Evolutionary conservation across 1,140 invertebrate species (phyloP), one percentile per base, ranked within the genome.

Genomic region (Muscidifurax raptorellus): DNA sequence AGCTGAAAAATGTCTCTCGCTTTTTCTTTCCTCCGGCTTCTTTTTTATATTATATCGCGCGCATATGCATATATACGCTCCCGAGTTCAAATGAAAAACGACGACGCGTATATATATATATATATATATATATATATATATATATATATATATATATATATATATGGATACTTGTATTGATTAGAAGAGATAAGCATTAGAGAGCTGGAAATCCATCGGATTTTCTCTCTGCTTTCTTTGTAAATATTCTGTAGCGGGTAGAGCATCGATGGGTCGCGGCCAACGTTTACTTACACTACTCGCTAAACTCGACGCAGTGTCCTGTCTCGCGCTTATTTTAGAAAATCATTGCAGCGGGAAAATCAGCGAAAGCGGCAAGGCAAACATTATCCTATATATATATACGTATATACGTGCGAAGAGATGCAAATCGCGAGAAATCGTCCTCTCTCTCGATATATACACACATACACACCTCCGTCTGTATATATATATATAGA

Each of bases 61-160:
- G 15, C 9, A 1, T 32, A 2, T 1, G 59, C 18, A 27, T 27
- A 15, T 25, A 72, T 72, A 28, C 13, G 67, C 1, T 3, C 15
- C 2, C 6, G 15, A 74, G 27, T 74, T 36, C 13, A 32, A 74
- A 74, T 74, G 71, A 74, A 74, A 74, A 74, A 69, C 27, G 67
- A n/a, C n/a, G n/a, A n/a, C n/a, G n/a, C n/a, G n/a, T n/a, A n/a
- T n/a, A n/a, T n/a, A n/a, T n/a, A n/a, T n/a, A n/a, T n/a, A n/a
- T n/a, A n/a, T n/a, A n/a, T n/a, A n/a, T n/a, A n/a, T n/a, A n/a
- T n/a, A n/a, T n/a, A n/a, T n/a, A n/a, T n/a, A n/a, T n/a, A n/a
- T n/a, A n/a, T n/a, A n/a, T n/a, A n/a, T n/a, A n/a, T n/a, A n/a
- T n/a, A n/a, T n/a, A n/a, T n/a, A n/a, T n/a, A n/a, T n/a, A n/a